Evolutionary conservation across 2,113 vertebrate species (phyloP).

Genomic region (Barnardius zonarius): DNA sequence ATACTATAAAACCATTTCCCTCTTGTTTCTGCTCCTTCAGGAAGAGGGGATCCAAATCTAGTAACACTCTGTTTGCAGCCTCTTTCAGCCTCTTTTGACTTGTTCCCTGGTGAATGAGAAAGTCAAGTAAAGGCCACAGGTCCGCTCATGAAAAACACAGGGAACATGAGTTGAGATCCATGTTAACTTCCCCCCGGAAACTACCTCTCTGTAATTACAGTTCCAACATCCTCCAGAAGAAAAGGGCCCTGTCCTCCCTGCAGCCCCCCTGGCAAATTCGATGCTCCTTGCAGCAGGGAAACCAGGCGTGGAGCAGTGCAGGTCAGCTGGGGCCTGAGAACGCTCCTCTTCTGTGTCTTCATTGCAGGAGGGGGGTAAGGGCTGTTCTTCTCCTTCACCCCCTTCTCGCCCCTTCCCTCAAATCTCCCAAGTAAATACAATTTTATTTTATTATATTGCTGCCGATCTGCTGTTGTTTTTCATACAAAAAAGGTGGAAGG

Average conservation of each 20-base stretch:
- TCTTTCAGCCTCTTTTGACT: background rate
- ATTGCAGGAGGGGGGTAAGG: background rate
- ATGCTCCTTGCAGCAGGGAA: slow-evolving; percentile 32
- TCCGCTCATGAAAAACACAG: slow-evolving; percentile 16
- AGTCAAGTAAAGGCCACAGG: background rate
- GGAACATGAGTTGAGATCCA: slow-evolving; percentile 27
- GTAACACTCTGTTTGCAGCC: background rate
- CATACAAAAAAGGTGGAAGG: slow-evolving; percentile 69
- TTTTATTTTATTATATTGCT: slow-evolving; percentile 66
- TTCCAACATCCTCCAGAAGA: slow-evolving; percentile 55
- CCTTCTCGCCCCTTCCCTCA: background rate
- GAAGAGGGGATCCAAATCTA: background rate
- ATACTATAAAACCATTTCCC: background rate
- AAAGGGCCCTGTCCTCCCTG: slow-evolving; percentile 22
- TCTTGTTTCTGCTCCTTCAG: background rate
- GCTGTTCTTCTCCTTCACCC: background rate
- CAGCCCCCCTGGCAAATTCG: slow-evolving; percentile 32
- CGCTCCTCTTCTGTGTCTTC: slow-evolving; percentile 6
- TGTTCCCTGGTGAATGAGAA: background rate
- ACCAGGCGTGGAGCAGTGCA: background rate
- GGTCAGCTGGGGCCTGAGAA: slow-evolving; percentile 74
- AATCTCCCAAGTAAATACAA: slow-evolving; percentile 55
- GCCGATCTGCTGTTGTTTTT: slow-evolving; percentile 60
- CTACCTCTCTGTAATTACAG: slow-evolving; percentile 50
- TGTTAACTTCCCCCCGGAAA: slow-evolving; percentile 48